Evolutionary conservation across 53 echinoderm and acorn worm genomes (phyloP).

Genomic region (Paracentrotus lividus): DNA sequence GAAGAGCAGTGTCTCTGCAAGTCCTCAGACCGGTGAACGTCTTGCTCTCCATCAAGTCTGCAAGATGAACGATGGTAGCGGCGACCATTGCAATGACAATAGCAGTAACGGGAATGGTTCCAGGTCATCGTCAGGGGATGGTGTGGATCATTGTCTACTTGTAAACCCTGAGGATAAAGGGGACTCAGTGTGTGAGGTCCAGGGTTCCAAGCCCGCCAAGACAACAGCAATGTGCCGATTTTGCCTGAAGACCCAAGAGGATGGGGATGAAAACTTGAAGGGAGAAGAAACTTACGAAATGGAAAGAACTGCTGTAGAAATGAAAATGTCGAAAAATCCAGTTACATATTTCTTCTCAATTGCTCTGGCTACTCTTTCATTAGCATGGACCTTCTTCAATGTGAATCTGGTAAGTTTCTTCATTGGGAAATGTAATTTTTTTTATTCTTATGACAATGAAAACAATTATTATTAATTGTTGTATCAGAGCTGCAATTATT

Average conservation of each 20-base stretch:
- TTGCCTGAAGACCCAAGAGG: slow-evolving; percentile 15
- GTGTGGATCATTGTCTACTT: neutral
- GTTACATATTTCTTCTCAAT: slow-evolving; percentile 57
- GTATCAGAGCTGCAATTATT: no score
- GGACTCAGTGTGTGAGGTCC: neutral
- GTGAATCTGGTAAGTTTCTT: slow-evolving; percentile 73
- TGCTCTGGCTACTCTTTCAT: slow-evolving; percentile 62
- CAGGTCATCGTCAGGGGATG: slow-evolving; percentile 18
- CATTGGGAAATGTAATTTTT: neutral
- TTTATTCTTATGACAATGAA: neutral
- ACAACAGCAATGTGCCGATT: neutral
- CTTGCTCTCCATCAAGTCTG: slow-evolving; percentile 35
- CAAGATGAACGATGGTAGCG: neutral
- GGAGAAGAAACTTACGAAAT: neutral
- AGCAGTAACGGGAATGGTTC: neutral
- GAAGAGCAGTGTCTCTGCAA: neutral
- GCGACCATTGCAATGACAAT: neutral
- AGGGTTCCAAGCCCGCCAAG: neutral
- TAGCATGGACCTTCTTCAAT: slow-evolving; percentile 71
- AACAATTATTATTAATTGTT: no score
- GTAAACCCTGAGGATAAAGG: neutral
- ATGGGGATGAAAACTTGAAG: neutral
- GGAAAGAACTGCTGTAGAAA: neutral
- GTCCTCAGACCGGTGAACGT: neutral
- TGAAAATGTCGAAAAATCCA: slow-evolving; percentile 49